A percentile compares a stretch with the other conserved stretches of the same genome.
These are phyloP conservation scores for Geothlypis trichas DNA, from an alignment of 2,113 vertebrate genomes.

Conservation along the genomic window DNA sequence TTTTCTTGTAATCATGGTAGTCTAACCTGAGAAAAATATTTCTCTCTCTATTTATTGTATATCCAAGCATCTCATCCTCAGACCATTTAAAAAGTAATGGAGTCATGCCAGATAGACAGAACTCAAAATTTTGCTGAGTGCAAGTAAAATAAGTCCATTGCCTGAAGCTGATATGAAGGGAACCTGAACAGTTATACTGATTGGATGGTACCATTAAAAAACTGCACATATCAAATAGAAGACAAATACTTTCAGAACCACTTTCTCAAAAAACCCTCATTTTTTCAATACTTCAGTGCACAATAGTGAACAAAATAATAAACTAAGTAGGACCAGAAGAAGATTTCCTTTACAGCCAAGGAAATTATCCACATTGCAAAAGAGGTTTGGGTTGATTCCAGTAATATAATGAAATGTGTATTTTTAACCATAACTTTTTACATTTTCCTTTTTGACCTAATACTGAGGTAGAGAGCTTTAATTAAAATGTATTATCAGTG, in stretches of 20 bases:
- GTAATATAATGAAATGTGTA: not conserved
- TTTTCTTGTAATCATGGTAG: not conserved
- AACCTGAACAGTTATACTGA: not conserved
- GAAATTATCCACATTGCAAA: not conserved
- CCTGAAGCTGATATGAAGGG: not conserved
- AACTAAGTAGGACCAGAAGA: not conserved
- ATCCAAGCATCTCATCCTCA: not conserved
- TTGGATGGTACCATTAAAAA: not conserved
- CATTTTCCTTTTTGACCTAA: not conserved
- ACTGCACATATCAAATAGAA: not conserved
- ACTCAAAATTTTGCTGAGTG: not conserved
- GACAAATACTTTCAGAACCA: not conserved
- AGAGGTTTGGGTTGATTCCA: not conserved
- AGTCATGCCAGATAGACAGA: not conserved
- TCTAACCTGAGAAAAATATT: not conserved
- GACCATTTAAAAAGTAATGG: not conserved
- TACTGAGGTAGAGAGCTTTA: not conserved
- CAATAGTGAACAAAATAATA: not conserved
- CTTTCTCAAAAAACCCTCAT: not conserved
- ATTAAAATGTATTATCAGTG: constrained; percentile 4
- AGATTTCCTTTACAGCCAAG: not conserved
- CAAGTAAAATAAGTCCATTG: not conserved
- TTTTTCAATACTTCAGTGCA: not conserved
- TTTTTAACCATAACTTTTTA: constrained; percentile 1
- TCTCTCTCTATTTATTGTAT: not conserved